Conservation (phyloP, 2,113 vertebrate species). For the Pimephales promelas region DNA sequence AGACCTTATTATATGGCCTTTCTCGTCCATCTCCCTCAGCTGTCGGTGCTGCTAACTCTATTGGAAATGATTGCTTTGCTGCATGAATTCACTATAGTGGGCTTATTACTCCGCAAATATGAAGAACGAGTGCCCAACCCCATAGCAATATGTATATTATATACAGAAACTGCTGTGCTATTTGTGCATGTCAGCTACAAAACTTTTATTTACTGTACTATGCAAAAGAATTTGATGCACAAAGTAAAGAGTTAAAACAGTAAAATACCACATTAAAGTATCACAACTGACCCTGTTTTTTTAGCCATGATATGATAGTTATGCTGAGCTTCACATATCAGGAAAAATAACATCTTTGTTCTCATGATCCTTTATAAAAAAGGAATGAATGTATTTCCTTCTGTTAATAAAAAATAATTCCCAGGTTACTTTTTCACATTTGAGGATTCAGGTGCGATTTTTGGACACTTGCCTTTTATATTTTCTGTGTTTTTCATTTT, state of each 20-base stretch:
- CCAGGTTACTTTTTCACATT: conserved; percentile 6
- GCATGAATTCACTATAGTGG: conserved; percentile 83
- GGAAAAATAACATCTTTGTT: neutral
- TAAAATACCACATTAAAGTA: conserved; percentile 11
- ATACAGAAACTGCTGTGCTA: conserved; percentile 71
- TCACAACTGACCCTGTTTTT: neutral
- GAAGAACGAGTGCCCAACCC: conserved; percentile 52
- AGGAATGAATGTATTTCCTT: conserved; percentile 53
- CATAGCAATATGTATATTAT: conserved; percentile 69
- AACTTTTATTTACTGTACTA: conserved; percentile 88
- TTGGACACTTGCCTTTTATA: conserved; percentile 44
- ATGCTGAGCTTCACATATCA: conserved; percentile 21
- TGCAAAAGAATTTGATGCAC: conserved; percentile 95
- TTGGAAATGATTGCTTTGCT: conserved; percentile 74
- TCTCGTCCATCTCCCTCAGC: conserved; percentile 35
- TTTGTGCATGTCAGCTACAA: conserved; percentile 85
- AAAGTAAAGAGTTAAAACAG: conserved; percentile 77
- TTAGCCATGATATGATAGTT: conserved; percentile 28
- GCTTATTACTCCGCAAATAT: conserved; percentile 37
- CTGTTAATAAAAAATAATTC: conserved; percentile 26
- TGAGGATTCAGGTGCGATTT: conserved; percentile 42
- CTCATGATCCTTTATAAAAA: conserved; percentile 26
- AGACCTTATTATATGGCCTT: conserved; percentile 3
- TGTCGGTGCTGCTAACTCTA: conserved; percentile 66
- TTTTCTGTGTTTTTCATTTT: conserved; percentile 55